Evolutionary conservation across 2,888 invertebrate species (phyloP).

Genomic region (Sphaerophoria taeniata): DNA sequence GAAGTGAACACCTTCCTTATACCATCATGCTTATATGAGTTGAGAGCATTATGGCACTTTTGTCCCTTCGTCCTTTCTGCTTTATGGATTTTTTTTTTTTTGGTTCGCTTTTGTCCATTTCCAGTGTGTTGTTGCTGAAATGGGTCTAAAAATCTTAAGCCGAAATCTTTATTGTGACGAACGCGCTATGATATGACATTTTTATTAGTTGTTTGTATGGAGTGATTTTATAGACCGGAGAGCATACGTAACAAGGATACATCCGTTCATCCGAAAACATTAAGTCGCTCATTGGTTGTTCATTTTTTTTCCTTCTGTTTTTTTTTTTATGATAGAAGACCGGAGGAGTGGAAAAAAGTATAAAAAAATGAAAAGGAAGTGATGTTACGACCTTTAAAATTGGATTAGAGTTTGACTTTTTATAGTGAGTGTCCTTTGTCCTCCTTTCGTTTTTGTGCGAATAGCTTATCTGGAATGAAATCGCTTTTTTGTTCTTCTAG

Average conservation of each 20-base stretch:
- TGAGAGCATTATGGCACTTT: conserved; percentile 57
- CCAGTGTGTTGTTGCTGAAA: conserved; percentile 58
- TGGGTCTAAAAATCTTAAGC: conserved; percentile 77
- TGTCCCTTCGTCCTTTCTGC: conserved; percentile 60
- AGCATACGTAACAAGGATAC: conserved; percentile 72
- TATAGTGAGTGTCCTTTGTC: conserved; percentile 73
- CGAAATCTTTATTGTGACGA: conserved; percentile 75
- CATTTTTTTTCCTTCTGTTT: conserved; percentile 25
- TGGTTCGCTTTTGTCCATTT: conserved; percentile 56
- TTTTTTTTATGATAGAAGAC: too few species aligned
- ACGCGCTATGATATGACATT: conserved; percentile 80
- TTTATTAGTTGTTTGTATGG: conserved; percentile 80
- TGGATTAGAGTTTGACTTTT: conserved; percentile 79
- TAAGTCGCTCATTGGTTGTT: conserved; percentile 71
- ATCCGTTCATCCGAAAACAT: conserved; percentile 69
- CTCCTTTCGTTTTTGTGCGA: conserved; percentile 49
- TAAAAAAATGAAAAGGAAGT: conserved; percentile 46
- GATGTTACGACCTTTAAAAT: conserved; percentile 78
- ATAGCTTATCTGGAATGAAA: conserved; percentile 51
- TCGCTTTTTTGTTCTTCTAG: too few species aligned
- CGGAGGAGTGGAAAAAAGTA: not conserved
- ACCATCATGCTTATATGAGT: conserved; percentile 45
- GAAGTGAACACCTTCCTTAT: conserved; percentile 30
- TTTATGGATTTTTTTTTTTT: conserved; percentile 37
- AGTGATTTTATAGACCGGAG: conserved; percentile 67